Evolutionary conservation across 2,888 invertebrate genomes (phyloP).

Genomic region (Baronia brevicornis): DNA sequence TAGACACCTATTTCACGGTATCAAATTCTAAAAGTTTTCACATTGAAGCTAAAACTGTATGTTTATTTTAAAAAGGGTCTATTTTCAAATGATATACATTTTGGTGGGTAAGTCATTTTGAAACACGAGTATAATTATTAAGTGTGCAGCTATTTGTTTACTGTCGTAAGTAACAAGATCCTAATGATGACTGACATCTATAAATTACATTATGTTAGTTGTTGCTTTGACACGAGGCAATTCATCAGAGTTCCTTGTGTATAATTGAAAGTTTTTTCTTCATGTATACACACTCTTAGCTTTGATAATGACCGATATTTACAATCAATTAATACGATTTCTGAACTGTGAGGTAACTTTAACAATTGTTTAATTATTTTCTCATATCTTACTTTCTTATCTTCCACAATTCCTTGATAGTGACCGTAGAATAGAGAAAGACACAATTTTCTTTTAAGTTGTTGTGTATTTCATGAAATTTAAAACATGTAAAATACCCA

Average conservation of each 20-base stretch:
- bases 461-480: too few species aligned
- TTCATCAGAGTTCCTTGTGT: constrained; percentile 6
- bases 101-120: constrained; percentile 37
- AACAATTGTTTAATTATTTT: too few species aligned
- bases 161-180: constrained; percentile 67
- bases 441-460: too few species aligned
- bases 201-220: constrained; percentile 46
- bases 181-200: constrained; percentile 67
- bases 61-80: constrained; percentile 19
- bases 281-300: too few species aligned
- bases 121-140: constrained; percentile 56
- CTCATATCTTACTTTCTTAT: too few species aligned
- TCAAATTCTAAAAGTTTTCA: constrained; percentile 52
- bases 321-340: too few species aligned
- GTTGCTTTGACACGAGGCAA: constrained; percentile 15
- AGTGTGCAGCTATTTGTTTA: constrained; percentile 72
- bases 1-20: constrained; percentile 60
- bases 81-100: constrained; percentile 16
- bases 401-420: too few species aligned
- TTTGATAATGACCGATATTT: too few species aligned
- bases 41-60: constrained; percentile 30
- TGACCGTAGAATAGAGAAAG: too few species aligned
- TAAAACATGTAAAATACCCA: too few species aligned
- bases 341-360: too few species aligned
- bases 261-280: constrained; percentile 6